phyloP scores from a whole-genome alignment of 2,888 invertebrate species.

The Hyles lineata region DNA sequence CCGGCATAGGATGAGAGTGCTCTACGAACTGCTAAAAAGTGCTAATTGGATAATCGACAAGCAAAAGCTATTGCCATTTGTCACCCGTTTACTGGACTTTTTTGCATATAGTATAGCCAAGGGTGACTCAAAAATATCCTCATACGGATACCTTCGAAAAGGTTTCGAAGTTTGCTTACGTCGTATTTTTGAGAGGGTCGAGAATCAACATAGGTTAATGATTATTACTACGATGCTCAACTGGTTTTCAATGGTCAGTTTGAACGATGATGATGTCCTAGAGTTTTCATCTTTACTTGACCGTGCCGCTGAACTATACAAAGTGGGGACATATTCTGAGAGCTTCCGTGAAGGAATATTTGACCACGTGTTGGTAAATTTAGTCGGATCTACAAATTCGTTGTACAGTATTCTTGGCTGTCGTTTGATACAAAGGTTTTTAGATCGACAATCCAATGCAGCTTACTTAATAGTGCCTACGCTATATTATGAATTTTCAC shows the following conservation, averaged over 20 bases:
- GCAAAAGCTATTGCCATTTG: slow-evolving; percentile 64
- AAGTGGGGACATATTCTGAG: slow-evolving; percentile 65
- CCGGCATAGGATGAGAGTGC: slow-evolving; percentile 74
- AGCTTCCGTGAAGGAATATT: slow-evolving; percentile 78
- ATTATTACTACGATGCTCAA: slow-evolving; percentile 80
- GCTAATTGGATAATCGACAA: slow-evolving; percentile 75
- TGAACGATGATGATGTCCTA: slow-evolving; percentile 72
- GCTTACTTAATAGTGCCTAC: slow-evolving; percentile 76
- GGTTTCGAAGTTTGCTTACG: slow-evolving; percentile 84
- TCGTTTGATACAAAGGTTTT: slow-evolving; percentile 80
- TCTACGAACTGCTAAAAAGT: slow-evolving; percentile 78
- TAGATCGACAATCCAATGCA: slow-evolving; percentile 83
- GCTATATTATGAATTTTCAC: slow-evolving; percentile 72
- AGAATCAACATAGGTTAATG: slow-evolving; percentile 73
- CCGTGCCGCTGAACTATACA: slow-evolving; percentile 78
- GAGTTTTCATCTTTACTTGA: slow-evolving; percentile 83
- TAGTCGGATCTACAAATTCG: slow-evolving; percentile 76
- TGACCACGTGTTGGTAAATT: slow-evolving; percentile 68
- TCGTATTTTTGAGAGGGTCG: slow-evolving; percentile 77
- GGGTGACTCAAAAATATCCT: slow-evolving; percentile 44
- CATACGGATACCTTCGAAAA: slow-evolving; percentile 69
- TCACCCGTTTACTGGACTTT: slow-evolving; percentile 76
- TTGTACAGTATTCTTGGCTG: slow-evolving; percentile 82
- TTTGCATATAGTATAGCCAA: slow-evolving; percentile 71
- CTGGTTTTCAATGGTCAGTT: slow-evolving; percentile 74